Evolutionary conservation across 2,113 vertebrate genomes (phyloP).

Genomic region (Micronycteris hirsuta): DNA sequence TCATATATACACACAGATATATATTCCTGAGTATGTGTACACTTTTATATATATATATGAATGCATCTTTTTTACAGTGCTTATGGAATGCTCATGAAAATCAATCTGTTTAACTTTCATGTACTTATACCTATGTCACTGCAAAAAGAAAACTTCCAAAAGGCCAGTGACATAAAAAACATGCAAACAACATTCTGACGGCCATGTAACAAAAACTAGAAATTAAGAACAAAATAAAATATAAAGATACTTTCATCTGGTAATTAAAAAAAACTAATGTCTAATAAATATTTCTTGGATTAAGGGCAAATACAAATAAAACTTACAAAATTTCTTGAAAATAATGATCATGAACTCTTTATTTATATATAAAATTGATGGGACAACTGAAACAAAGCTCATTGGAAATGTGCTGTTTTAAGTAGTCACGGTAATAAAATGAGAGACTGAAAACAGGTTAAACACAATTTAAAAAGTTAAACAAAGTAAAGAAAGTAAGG

Average conservation of each 20-base stretch:
- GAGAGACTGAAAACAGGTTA: background rate
- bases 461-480: background rate
- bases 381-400: background rate
- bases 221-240: background rate
- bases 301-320: background rate
- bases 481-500: background rate
- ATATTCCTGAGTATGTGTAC: background rate
- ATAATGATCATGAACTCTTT: background rate
- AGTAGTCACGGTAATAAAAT: background rate
- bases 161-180: background rate
- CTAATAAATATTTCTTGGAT: background rate
- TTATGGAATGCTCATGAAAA: background rate
- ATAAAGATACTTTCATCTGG: background rate
- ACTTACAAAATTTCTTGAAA: background rate
- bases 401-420: background rate
- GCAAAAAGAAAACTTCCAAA: background rate
- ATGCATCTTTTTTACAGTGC: background rate
- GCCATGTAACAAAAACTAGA: background rate
- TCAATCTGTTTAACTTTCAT: background rate
- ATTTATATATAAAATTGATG: background rate
- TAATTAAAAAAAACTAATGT: background rate
- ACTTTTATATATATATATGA: background rate
- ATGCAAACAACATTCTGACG: background rate
- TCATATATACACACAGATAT: background rate
- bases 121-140: background rate